Conservation (phyloP, 1,140 invertebrate species). For the Ips nitidus region DNA sequence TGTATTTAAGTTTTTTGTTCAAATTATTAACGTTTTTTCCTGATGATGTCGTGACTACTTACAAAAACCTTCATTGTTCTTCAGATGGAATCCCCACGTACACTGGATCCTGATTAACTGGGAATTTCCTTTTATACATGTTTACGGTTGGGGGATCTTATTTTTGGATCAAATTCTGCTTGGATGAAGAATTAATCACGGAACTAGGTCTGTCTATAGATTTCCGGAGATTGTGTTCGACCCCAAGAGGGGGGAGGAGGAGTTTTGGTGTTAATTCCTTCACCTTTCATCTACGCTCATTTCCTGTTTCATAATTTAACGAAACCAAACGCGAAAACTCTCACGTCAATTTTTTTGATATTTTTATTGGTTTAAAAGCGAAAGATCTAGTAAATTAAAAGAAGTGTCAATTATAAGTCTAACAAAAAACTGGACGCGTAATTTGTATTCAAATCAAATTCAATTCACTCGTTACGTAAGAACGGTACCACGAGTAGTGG, state of each 20-base stretch:
- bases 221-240: constrained; percentile 19
- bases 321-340: too few species aligned
- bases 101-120: constrained; percentile 13
- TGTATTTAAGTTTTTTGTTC: constrained; percentile 1
- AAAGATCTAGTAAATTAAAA: too few species aligned
- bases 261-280: background rate
- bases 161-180: constrained; percentile 11
- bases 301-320: too few species aligned
- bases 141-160: constrained; percentile 7
- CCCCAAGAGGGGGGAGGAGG: background rate
- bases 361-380: too few species aligned
- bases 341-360: too few species aligned
- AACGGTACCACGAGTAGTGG: too few species aligned
- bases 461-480: too few species aligned
- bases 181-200: constrained; percentile 20
- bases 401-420: too few species aligned
- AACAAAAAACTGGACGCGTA: too few species aligned
- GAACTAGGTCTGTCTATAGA: constrained; percentile 15
- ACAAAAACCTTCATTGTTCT: constrained; percentile 36
- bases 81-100: constrained; percentile 13
- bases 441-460: too few species aligned
- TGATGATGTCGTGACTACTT: constrained; percentile 7
- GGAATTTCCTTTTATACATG: constrained; percentile 30
- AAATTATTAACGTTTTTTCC: background rate
- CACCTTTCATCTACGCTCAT: too few species aligned